A percentile compares a stretch with the other conserved stretches of the same genome.
phyloP scores from a whole-genome alignment of 2,113 vertebrate species.

The Sitta europaea region DNA sequence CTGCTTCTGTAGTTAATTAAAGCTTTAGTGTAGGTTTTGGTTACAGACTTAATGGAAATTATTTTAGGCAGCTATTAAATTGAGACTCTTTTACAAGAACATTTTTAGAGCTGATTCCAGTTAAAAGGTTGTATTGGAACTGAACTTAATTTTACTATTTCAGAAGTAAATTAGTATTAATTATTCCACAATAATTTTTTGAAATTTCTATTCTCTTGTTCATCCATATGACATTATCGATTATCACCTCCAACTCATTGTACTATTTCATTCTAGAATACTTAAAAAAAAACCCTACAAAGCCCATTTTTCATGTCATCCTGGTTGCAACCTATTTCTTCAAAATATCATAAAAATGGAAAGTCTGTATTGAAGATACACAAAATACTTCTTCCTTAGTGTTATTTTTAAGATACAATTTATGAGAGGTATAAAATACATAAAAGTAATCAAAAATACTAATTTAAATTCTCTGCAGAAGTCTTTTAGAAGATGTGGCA shows the following conservation, averaged over 20 bases:
- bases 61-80: conserved; percentile 57
- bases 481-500: not conserved
- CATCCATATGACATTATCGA: not conserved
- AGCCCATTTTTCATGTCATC: not conserved
- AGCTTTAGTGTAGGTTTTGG: conserved; percentile 30
- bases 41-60: conserved; percentile 51
- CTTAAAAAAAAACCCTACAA: not conserved
- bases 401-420: not conserved
- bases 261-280: not conserved
- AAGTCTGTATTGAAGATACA: not conserved
- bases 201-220: not conserved
- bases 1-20: conserved; percentile 66
- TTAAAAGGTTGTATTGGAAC: not conserved
- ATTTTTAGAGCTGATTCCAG: not conserved
- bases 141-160: not conserved
- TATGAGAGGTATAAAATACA: not conserved
- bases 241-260: not conserved
- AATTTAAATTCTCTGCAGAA: not conserved
- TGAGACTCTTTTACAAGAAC: not conserved
- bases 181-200: not conserved
- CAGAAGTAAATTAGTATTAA: not conserved
- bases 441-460: not conserved
- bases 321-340: not conserved
- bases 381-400: not conserved
- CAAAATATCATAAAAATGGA: not conserved